Evolutionary conservation across 2,797 vertebrate genomes (phyloP).

Genomic region (Phylloscopus collybita): DNA sequence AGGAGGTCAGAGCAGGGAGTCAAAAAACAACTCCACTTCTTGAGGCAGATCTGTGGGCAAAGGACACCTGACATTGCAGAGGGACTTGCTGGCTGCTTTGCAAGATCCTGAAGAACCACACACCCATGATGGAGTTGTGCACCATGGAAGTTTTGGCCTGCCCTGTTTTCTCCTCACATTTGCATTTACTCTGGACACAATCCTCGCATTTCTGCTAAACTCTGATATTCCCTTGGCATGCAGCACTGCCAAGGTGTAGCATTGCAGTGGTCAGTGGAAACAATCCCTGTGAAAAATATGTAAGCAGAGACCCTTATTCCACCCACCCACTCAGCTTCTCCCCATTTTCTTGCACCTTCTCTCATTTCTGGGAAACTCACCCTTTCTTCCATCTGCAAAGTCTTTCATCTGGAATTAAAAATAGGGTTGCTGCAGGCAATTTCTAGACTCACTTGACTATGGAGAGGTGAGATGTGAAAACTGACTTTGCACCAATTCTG

Average conservation of each 20-base stretch:
- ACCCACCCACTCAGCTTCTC: neutral
- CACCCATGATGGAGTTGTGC: neutral
- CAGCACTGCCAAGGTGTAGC: neutral
- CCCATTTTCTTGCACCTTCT: neutral
- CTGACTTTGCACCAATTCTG: neutral
- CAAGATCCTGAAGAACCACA: neutral
- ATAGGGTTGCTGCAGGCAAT: neutral
- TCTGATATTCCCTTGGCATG: accelerated
- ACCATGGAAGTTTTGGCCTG: neutral
- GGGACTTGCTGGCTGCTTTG: neutral
- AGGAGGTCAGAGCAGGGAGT: neutral
- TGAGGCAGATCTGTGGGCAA: neutral
- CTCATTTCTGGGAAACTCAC: conserved; percentile 2
- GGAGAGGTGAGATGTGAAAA: neutral
- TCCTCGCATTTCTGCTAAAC: neutral
- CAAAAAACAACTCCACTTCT: neutral
- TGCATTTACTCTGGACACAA: neutral
- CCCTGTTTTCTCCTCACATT: neutral
- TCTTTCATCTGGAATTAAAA: conserved; percentile 30
- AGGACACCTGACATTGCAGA: neutral
- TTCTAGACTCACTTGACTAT: neutral
- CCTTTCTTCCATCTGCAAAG: accelerated
- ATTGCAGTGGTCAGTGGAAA: neutral
- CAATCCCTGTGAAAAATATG: neutral
- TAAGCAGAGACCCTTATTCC: neutral